Evolutionary conservation across 2,797 vertebrate species (phyloP), one percentile per base, ranked within the genome.

Genomic region (Ceryle rudis): DNA sequence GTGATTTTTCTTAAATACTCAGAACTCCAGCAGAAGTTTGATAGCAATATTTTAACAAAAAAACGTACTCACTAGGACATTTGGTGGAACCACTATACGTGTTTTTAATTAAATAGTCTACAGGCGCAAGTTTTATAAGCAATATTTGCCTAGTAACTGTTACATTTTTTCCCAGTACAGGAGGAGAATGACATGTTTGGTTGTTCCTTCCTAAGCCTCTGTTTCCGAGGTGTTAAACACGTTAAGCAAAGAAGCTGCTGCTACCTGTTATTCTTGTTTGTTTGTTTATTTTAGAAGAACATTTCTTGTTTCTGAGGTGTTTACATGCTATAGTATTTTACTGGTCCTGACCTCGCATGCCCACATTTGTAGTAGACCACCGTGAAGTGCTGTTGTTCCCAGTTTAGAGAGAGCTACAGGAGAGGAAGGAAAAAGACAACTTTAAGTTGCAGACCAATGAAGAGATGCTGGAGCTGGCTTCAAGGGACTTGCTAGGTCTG

Each of bases 1-100:
- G 26, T 49, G 51, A 55, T 61, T 91, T 78, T 84, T 92, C 83
- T 80, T 67, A 78, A 85, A 60, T 61, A 78, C 31, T 75, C 42
- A 49, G 22, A 85, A 71, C 14, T 84, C 37, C 47, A 83, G 5
- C 19, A 52, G 37, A 87, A 44, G n/a, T 57, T 83, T 61, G 28
- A 26, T 41, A 70, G 14, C 11, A 35, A 14, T 47, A 29, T 80
- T 92, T 71, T 74, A 82, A 57, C 31, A 64, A 71, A 83, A 70
- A 51, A n/a, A n/a, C 23, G 5, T 41, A 8, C 54, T 91, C 61
- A 64, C 16, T 65, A 60, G 28, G 25, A 54, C 17, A 52, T 44
- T 69, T 80, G 31, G 66, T 80, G 31, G 67, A 79, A 82, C 29
- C 7, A 37, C 17, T 49, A 5, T 37, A 17, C 6, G 11, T 19